Conservation (phyloP, 2,888 invertebrate genomes). For the Ophion ellenae region DNA sequence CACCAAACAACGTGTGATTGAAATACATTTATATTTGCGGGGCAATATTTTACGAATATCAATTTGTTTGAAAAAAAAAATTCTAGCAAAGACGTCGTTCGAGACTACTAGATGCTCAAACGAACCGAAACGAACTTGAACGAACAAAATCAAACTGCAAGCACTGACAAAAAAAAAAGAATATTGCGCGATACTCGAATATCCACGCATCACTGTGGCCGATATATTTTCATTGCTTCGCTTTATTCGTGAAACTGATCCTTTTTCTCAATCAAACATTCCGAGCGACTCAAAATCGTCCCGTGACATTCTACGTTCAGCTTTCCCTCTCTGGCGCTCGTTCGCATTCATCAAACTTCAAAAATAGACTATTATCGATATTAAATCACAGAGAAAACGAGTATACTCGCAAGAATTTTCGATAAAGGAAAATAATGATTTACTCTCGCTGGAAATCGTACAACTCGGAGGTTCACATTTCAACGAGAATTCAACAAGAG, state of each 20-base stretch:
- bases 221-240: neutral
- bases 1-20: no score
- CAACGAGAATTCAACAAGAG: neutral
- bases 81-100: no score
- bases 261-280: neutral
- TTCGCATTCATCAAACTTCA: neutral
- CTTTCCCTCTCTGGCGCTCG: neutral
- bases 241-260: neutral
- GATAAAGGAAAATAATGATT: neutral
- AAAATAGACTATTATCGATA: neutral
- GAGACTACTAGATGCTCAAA: no score
- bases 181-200: neutral
- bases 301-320: neutral
- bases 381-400: neutral
- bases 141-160: neutral
- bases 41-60: no score
- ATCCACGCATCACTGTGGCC: neutral
- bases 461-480: no score
- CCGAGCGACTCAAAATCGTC: neutral
- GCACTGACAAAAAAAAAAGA: neutral
- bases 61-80: no score
- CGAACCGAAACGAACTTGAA: no score
- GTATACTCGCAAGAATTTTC: neutral
- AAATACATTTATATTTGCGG: no score
- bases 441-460: no score